phyloP scores from a whole-genome alignment of 2,113 vertebrate species.

The Ginglymostoma cirratum region DNA sequence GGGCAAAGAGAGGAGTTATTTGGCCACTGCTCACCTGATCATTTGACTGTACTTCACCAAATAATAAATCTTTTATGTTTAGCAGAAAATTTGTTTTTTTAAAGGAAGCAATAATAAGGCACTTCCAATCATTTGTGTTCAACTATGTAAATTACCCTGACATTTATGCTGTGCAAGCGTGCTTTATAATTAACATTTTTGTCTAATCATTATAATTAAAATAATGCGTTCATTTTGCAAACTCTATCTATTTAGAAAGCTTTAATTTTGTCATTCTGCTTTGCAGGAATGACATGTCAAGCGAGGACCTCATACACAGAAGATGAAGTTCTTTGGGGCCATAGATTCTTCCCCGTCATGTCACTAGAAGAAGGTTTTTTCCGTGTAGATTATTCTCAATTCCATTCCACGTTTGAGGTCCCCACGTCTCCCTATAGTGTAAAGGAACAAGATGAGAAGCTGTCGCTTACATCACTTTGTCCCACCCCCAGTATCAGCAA shows the following conservation, averaged over 20 bases:
- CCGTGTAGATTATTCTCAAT: slow-evolving; percentile 80
- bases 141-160: neutral
- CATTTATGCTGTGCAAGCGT: neutral
- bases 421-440: slow-evolving; percentile 72
- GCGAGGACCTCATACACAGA: slow-evolving; percentile 82
- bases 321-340: slow-evolving; percentile 80
- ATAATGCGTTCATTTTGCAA: neutral
- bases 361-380: slow-evolving; percentile 85
- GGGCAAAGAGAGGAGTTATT: too few relatives aligned
- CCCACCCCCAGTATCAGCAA: slow-evolving; percentile 51
- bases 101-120: neutral
- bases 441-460: slow-evolving; percentile 75
- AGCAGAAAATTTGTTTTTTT: neutral
- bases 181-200: neutral
- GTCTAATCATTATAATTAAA: neutral
- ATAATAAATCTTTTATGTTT: neutral
- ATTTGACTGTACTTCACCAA: neutral
- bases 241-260: neutral
- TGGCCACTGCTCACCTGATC: too few relatives aligned
- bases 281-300: slow-evolving; percentile 77
- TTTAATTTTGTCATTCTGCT: neutral
- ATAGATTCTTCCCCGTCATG: slow-evolving; percentile 81
- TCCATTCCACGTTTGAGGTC: slow-evolving; percentile 78
- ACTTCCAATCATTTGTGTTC: neutral
- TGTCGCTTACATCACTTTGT: slow-evolving; percentile 53